Percentiles rank a stretch among this genome's conserved stretches.
These are phyloP conservation scores for Otolemur garnettii DNA, from an alignment of 2,113 vertebrate species.

Conservation along the genomic window DNA sequence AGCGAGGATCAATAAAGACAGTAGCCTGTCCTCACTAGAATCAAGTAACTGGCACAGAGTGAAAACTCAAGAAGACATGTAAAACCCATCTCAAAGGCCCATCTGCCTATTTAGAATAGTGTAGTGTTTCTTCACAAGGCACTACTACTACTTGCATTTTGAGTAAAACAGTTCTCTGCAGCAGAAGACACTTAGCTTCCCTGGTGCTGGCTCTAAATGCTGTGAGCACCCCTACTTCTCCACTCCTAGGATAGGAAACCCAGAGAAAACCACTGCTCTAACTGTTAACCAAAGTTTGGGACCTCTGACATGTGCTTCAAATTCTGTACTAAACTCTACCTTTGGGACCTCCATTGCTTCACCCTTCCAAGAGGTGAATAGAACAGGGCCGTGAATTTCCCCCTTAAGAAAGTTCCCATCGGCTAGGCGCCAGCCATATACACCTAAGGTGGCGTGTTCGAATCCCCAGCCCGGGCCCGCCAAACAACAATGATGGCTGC, in stretches of 20 bases:
- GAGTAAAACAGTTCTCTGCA: not conserved
- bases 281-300: not conserved
- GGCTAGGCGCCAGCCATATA: too few species aligned
- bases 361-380: not conserved
- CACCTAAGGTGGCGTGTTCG: too few species aligned
- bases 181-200: not conserved
- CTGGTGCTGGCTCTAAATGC: not conserved
- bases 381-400: not conserved
- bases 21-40: not conserved
- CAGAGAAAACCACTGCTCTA: not conserved
- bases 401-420: not conserved
- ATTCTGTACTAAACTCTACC: not conserved
- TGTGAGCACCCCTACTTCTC: not conserved
- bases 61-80: not conserved
- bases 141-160: not conserved
- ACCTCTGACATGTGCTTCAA: not conserved
- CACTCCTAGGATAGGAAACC: not conserved
- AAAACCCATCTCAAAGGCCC: not conserved
- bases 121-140: not conserved
- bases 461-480: too few species aligned
- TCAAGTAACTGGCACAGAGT: not conserved
- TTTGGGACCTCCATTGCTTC: not conserved
- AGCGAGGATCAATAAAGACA: not conserved
- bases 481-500: too few species aligned
- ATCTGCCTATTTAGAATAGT: not conserved